These are phyloP conservation scores for Orycteropus afer DNA, from an alignment of 2,113 vertebrate species.

Conservation along the genomic window DNA sequence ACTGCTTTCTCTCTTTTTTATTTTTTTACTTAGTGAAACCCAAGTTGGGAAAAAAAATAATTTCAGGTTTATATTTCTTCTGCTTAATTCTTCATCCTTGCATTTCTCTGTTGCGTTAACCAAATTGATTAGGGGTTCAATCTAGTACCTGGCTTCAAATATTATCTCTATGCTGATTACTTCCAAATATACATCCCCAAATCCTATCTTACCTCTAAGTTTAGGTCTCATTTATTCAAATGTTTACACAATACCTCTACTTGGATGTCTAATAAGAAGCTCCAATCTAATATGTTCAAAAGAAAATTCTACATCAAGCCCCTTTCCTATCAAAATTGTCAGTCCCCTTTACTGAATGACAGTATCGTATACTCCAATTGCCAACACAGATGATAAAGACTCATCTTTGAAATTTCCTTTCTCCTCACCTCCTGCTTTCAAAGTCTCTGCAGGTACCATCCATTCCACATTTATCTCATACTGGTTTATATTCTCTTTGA, in stretches of 20 bases:
- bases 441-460: no score
- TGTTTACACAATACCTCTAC: background rate
- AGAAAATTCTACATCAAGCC: background rate
- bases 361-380: background rate
- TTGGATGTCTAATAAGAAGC: background rate
- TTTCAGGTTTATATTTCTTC: background rate
- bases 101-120: background rate
- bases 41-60: background rate
- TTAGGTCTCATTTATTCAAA: background rate
- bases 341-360: background rate
- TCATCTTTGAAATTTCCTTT: background rate
- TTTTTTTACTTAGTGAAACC: background rate
- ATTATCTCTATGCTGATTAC: background rate
- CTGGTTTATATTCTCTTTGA: background rate
- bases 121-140: background rate
- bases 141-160: background rate
- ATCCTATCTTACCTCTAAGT: background rate
- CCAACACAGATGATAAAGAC: background rate
- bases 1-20: background rate
- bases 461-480: background rate
- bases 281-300: background rate
- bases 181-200: background rate
- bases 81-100: background rate
- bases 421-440: background rate
- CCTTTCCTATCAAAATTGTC: background rate